These are phyloP conservation scores for Phalloptychus januarius DNA, from an alignment of 2,797 vertebrate genomes.

Conservation along the genomic window DNA sequence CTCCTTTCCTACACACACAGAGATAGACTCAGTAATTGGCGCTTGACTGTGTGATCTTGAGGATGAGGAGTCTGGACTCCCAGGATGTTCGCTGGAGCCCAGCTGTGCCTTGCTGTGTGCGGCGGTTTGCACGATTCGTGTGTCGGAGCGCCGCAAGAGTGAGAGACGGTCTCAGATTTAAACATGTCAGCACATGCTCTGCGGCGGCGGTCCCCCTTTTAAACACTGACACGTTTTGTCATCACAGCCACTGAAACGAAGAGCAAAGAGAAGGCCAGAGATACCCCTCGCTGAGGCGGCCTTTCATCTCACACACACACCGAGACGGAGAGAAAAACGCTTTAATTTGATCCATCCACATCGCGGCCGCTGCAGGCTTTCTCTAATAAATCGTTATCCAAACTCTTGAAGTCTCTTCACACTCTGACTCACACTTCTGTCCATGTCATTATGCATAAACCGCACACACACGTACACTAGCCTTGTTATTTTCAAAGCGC, in stretches of 20 bases:
- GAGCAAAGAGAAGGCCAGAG: constrained; percentile 36
- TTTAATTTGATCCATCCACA: constrained; percentile 50
- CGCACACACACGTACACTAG: constrained; percentile 36
- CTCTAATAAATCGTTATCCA: constrained; percentile 50
- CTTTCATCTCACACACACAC: constrained; percentile 49
- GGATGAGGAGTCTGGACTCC: constrained; percentile 54
- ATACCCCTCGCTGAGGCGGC: constrained; percentile 42
- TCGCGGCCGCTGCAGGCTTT: constrained; percentile 41
- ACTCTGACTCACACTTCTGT: constrained; percentile 1
- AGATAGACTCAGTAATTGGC: constrained; percentile 36
- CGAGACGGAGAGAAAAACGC: constrained; percentile 18
- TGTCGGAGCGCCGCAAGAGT: constrained; percentile 15
- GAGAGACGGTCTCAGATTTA: constrained; percentile 65
- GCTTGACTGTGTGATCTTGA: constrained; percentile 50
- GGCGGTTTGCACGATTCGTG: constrained; percentile 23
- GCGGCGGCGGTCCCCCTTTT: constrained; percentile 53
- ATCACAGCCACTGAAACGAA: constrained; percentile 62
- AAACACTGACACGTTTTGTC: constrained; percentile 71
- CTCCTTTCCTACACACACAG: neutral
- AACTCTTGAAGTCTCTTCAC: constrained; percentile 38
- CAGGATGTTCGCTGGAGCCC: constrained; percentile 64
- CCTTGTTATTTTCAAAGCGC: constrained; percentile 37
- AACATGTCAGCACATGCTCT: constrained; percentile 69
- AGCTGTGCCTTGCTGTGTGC: constrained; percentile 66
- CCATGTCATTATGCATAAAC: constrained; percentile 33